A percentile compares a stretch with the other conserved stretches of the same genome.
These are phyloP conservation scores for Pararge aegeria DNA, from an alignment of 1,140 invertebrate genomes.

Conservation along the genomic window DNA sequence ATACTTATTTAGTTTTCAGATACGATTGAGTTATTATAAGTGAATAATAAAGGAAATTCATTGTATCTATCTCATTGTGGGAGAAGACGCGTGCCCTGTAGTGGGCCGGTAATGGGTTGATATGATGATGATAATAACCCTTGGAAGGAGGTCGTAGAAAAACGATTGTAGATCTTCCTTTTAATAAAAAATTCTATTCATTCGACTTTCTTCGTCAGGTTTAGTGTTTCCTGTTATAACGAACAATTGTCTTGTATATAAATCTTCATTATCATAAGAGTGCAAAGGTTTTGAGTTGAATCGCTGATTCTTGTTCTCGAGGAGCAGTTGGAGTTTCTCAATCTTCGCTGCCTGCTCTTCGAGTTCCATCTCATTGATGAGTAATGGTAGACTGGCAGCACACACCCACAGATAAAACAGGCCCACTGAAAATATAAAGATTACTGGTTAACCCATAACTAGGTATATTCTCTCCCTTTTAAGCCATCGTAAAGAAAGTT, in stretches of 20 bases:
- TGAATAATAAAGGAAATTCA: too few species aligned
- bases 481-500: too few species aligned
- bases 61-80: too few species aligned
- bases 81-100: too few species aligned
- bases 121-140: too few species aligned
- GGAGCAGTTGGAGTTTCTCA: conserved; percentile 45
- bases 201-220: not conserved
- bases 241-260: conserved; percentile 13
- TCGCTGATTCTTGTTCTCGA: conserved; percentile 36
- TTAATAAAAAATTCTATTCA: not conserved
- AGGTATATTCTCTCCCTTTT: too few species aligned
- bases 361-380: conserved; percentile 62
- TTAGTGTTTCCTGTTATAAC: conserved; percentile 7
- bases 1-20: too few species aligned
- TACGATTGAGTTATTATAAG: too few species aligned
- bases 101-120: too few species aligned
- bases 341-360: conserved; percentile 59
- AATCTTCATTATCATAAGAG: conserved; percentile 6
- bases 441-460: too few species aligned
- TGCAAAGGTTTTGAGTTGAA: not conserved
- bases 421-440: conserved; percentile 54
- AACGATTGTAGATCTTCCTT: too few species aligned
- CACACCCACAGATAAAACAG: conserved; percentile 71
- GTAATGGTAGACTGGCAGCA: conserved; percentile 58
- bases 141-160: too few species aligned